Conservation (phyloP, 2,797 vertebrate genomes). For the Garrulus glandarius region DNA sequence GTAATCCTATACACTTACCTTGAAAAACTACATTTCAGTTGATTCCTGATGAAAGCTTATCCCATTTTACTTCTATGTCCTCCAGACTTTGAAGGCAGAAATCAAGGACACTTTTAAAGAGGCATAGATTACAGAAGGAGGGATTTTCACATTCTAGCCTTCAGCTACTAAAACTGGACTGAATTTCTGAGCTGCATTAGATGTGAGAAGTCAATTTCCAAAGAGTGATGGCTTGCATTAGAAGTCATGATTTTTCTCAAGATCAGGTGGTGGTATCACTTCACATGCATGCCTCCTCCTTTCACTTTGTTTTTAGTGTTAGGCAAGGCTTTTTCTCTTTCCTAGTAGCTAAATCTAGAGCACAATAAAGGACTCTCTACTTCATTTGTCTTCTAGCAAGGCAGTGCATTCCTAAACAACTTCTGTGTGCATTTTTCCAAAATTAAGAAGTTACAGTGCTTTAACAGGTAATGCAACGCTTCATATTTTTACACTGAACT, state of each 20-base stretch:
- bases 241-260: not conserved
- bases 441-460: not conserved
- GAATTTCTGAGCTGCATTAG: conserved; percentile 6
- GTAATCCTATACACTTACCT: not conserved
- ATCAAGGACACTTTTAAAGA: not conserved
- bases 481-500: not conserved
- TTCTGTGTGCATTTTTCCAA: not conserved
- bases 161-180: conserved; percentile 7
- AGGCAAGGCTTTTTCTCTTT: not conserved
- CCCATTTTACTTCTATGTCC: not conserved
- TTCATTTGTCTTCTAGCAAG: not conserved
- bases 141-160: not conserved
- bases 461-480: not conserved
- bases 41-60: not conserved
- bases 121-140: not conserved
- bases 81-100: not conserved
- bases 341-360: not conserved
- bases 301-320: not conserved
- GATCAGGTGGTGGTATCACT: not conserved
- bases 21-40: not conserved
- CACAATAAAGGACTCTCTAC: not conserved
- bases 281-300: not conserved
- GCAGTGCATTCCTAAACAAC: not conserved
- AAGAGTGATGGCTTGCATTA: not conserved
- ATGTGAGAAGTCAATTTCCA: not conserved